Evolutionary conservation across 2,888 invertebrate species (phyloP), one percentile per base, ranked within the genome.

Genomic region (Sepioteuthis lessoniana): DNA sequence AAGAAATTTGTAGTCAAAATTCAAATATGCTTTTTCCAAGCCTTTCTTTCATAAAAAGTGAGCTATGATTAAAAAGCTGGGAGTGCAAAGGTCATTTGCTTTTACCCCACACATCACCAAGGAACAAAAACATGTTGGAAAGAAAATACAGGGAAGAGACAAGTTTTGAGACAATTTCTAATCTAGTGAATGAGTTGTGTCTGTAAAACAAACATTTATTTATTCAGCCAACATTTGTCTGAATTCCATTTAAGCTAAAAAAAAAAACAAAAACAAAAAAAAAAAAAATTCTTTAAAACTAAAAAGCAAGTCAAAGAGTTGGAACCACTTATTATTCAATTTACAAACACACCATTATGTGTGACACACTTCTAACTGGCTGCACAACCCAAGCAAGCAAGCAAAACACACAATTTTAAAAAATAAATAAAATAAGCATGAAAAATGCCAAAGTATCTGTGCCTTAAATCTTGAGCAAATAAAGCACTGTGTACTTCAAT

Each of bases 271-370:
- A 42, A 7, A 42, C 3, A 42, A 42, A 42, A 28, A 60, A 31
- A 60, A 28, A 25, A 60, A 3, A 60, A 60, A 60, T 31, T 60
- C 10, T 31, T 60, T 60, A 5, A 60, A 60, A 31, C 60, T 47
- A 19, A 47, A 47, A 55, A 55, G 55, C 35, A 1, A 16, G n/a
- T 76, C 35, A 21, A 10, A n/a, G 35, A 76, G n/a, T 35, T 16
- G 19, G 76, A n/a, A 76, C 3, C 76, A n/a, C 76, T 76, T 76
- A 76, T 76, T 76, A 5, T 76, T 35, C 76, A 76, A 76, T 76
- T 76, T 76, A 76, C 76, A 76, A 76, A 76, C n/a, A 60, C 60
- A 76, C 76, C 76, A 76, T 76, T 76, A n/a, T 76, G 76, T n/a
- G 16, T 21, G 35, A 35, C 76, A 76, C 76, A 76, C n/a, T 76